Evolutionary conservation across 2,797 vertebrate species (phyloP), one percentile per base, ranked within the genome.

Genomic region (Acanthiza pusilla): DNA sequence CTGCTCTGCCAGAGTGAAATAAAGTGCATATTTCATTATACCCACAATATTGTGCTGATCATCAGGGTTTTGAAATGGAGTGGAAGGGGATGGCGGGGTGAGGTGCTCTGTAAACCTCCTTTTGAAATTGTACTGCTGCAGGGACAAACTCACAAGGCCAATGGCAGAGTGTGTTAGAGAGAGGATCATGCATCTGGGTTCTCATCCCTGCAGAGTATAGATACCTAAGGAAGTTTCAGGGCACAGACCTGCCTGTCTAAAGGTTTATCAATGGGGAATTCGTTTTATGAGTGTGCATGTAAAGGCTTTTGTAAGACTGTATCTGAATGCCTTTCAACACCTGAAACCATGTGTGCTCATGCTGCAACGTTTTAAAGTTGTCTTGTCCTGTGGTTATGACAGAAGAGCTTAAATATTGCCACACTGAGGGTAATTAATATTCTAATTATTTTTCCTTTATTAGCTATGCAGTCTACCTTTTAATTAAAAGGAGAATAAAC

Each of bases 391-490:
- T 58, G 54, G 45, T 65, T 93, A 34, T 70, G 68, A 55, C 67
- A 70, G 48, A 26, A 87, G 77, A 84, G 36, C 53, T 87, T 79
- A 77, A 78, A 48, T 82, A 78, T 70, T 95, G 36, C 84, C 4
- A 1, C 70, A 48, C 15, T 76, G 71, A 43, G 19, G 67, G 57
- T 92, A 89, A 94, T 91, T 91, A 92, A 76, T 84, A 82, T 55
- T 71, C 51, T 92, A 72, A 92, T 95, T 91, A 42, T 89, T 92
- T 95, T 93, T 94, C 27, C 26, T 75, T 22, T 61, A 40, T 87
- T 87, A 82, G 45, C 63, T 82, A 5, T 29, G 25, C 55, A 32
- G 29, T 66, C 74, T 82, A 53, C 32, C 17, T 65, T 79, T 86
- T 88, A 81, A 92, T 92, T 91, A 92, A 92, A 82, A 73, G 22